phyloP scores from a whole-genome alignment of 2,888 invertebrate genomes.

The Eupithecia vulgata region DNA sequence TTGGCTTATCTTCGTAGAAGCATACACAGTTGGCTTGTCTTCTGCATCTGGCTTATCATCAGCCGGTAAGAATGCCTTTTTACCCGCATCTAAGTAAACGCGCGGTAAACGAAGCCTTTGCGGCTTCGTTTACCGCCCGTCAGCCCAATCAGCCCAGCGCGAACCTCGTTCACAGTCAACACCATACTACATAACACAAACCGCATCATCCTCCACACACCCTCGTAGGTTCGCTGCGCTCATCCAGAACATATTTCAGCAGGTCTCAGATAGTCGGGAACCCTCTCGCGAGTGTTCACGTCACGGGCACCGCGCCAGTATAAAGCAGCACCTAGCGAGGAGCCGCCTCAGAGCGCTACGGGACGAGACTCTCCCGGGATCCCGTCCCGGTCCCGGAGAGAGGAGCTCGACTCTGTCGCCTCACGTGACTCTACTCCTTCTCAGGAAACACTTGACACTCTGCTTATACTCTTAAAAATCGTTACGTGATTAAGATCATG shows the following conservation, averaged over 20 bases:
- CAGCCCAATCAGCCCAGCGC: neutral
- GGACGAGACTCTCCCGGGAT: neutral
- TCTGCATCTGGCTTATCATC: neutral
- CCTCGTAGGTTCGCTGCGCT: neutral
- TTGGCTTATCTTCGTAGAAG: neutral
- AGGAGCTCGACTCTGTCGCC: conserved; percentile 19
- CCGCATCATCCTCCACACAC: neutral
- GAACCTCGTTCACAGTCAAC: neutral
- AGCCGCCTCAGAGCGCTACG: conserved; percentile 18
- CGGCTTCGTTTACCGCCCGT: neutral
- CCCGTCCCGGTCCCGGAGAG: no score
- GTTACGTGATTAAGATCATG: neutral
- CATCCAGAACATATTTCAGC: neutral
- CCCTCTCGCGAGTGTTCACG: conserved; percentile 15
- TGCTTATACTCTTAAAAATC: neutral
- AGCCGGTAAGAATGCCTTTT: neutral
- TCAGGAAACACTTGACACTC: neutral
- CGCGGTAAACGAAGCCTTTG: no score
- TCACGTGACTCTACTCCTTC: neutral
- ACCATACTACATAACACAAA: neutral
- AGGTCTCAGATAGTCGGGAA: neutral
- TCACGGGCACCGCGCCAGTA: conserved; percentile 38
- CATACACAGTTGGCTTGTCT: neutral
- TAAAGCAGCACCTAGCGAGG: conserved; percentile 35
- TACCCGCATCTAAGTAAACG: neutral